Base-by-base conservation (phyloP, 2,797 vertebrate species). In the Bryconaethiops microstoma region DNA sequence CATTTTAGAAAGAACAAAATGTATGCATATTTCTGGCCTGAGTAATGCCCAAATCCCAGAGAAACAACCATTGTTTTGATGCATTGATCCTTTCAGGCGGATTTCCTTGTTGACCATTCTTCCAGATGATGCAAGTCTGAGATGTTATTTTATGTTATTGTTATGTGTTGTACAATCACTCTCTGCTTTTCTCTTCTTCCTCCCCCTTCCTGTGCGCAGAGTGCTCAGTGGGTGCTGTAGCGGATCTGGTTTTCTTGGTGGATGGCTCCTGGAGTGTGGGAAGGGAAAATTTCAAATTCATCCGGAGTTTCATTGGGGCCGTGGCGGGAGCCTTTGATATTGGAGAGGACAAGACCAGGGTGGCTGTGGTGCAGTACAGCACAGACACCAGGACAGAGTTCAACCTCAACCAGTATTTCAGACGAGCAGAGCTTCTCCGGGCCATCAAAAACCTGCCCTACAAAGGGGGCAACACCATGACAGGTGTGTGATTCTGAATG, bases 221-320 rank as follows among this genome's bases (percentile, higher is more conserved):
- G 87, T 99, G 98, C 86, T 98, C 97, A 23, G 88, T 96, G 90
- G 97, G 96, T 84, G 95, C 97, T 72, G 91, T 97, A 86, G 95
- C 96, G 77, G 98, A 99, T 90, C 89, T 99, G 87, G 96, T 96
- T 78, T 99, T 99, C 83, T 94, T 99, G 78, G 97, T 99, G 89
- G 98, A 99, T 74, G 98, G 98, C 76, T 99, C 97, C 64, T 99
- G 98, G 98, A 99, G 98, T 35, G 98, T 99, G 86, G 98, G 98
- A 65, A 96, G 97, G 92, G 97, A 94, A 85, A 99, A 99, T 91
- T 99, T 99, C 17, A 93, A 95, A 85, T 96, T 95, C 89, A 99
- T 99, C 88, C 94, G 98, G 80, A 96, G 95, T 85, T 99, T 99
- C 83, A 97, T 99, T 74, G 82, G 88, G 71, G 92, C 96, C 17